Conservation (phyloP, 2,888 invertebrate genomes). For the Lysandra bellargus region DNA sequence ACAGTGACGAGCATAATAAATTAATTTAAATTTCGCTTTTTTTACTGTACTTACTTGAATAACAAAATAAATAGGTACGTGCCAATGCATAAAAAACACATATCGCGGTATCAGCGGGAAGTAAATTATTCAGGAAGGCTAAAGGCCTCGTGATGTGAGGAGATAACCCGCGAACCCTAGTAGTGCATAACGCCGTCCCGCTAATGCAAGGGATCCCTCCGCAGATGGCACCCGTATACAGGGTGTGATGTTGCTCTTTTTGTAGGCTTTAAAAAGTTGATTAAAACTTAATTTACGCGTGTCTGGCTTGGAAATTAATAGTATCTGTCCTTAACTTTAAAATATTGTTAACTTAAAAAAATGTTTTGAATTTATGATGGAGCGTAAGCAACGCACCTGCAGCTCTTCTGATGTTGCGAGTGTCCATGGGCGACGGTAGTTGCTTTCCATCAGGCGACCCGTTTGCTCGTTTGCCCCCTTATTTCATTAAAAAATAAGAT, state of each 20-base stretch:
- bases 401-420: too few species aligned
- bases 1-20: background rate
- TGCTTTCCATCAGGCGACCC: too few species aligned
- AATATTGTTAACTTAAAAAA: background rate
- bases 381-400: too few species aligned
- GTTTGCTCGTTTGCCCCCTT: too few species aligned
- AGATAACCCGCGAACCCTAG: constrained; percentile 74
- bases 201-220: constrained; percentile 74
- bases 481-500: too few species aligned
- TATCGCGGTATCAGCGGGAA: constrained; percentile 54
- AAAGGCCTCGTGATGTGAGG: constrained; percentile 61
- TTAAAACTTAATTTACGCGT: background rate
- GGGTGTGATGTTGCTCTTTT: constrained; percentile 43
- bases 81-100: constrained; percentile 47
- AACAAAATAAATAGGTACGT: background rate
- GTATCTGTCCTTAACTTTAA: background rate
- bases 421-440: too few species aligned
- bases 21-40: background rate
- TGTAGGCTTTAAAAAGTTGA: constrained; percentile 18
- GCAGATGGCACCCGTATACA: constrained; percentile 77
- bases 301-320: background rate
- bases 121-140: constrained; percentile 60
- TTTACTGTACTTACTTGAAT: constrained; percentile 17
- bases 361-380: too few species aligned
- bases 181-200: constrained; percentile 79